Conservation (phyloP, 2,797 vertebrate species). For the Fundulus diaphanus region DNA sequence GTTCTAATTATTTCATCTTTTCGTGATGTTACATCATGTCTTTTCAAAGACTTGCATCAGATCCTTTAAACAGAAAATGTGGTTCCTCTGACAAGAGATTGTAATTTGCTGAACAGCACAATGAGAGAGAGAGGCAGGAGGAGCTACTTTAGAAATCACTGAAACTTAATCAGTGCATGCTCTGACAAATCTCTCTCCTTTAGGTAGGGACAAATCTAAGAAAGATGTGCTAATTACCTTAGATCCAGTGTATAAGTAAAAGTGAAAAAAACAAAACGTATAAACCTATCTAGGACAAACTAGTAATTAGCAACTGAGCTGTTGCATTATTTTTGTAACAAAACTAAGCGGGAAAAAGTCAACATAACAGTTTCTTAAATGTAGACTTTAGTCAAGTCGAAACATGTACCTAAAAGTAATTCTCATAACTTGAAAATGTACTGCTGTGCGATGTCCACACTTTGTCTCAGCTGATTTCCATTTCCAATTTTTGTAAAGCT, state of each 20-base stretch:
- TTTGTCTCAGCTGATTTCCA: not conserved
- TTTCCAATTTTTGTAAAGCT: not conserved
- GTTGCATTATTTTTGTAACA: not conserved
- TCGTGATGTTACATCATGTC: slow-evolving; percentile 30
- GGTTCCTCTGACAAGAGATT: slow-evolving; percentile 15
- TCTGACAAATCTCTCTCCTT: not conserved
- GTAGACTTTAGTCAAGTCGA: not conserved
- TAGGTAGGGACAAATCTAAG: not conserved
- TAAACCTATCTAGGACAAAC: not conserved
- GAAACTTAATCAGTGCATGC: not conserved
- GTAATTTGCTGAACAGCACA: slow-evolving; percentile 14
- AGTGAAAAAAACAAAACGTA: not conserved
- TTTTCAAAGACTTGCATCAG: slow-evolving; percentile 51
- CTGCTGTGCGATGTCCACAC: not conserved
- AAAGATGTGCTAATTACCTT: not conserved
- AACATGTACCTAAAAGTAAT: not conserved
- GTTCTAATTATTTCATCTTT: slow-evolving; percentile 23
- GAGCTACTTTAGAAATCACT: not conserved
- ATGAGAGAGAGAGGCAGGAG: not conserved
- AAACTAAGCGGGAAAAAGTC: not conserved
- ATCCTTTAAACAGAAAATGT: slow-evolving; percentile 26
- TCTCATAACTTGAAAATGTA: not conserved
- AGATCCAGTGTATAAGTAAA: not conserved
- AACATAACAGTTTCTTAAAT: not conserved
- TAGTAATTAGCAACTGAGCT: not conserved